Evolutionary conservation across 2,113 vertebrate species (phyloP).

Genomic region (Brevimyrus niger): DNA sequence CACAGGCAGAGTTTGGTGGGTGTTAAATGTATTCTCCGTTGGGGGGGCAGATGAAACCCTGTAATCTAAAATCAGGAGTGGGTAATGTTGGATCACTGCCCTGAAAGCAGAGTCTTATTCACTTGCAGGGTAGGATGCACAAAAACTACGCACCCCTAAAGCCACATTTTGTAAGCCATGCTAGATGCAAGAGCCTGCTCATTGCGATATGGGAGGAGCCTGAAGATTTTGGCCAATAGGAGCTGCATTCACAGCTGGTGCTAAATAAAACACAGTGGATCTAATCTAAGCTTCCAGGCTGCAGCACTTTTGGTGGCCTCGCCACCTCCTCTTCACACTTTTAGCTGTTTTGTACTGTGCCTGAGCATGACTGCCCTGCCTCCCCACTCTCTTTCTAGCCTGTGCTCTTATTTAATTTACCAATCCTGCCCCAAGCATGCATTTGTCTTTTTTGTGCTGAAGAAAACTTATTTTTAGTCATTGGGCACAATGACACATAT

Average conservation of each 20-base stretch:
- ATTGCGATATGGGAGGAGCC: constrained; percentile 11
- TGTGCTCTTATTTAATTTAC: too few species aligned
- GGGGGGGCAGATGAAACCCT: not conserved
- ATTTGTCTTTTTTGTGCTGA: not conserved
- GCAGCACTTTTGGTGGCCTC: not conserved
- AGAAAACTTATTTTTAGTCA: not conserved
- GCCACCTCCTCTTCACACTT: not conserved
- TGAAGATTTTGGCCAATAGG: constrained; percentile 15
- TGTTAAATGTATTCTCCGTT: not conserved
- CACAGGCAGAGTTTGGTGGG: not conserved
- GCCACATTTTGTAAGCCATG: not conserved
- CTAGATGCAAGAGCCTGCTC: not conserved
- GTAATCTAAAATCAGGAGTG: not conserved
- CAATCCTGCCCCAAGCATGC: not conserved
- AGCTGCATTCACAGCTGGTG: constrained; percentile 47
- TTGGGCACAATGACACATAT: not conserved
- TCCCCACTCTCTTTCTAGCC: too few species aligned
- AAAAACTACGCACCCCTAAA: not conserved
- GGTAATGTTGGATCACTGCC: not conserved
- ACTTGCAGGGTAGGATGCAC: not conserved
- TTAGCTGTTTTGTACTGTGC: not conserved
- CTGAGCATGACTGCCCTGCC: not conserved
- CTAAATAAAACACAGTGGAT: not conserved
- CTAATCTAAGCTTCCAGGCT: not conserved
- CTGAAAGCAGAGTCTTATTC: not conserved